phyloP scores from a whole-genome alignment of 2,797 vertebrate genomes.

The Toxotes lorentzi region DNA sequence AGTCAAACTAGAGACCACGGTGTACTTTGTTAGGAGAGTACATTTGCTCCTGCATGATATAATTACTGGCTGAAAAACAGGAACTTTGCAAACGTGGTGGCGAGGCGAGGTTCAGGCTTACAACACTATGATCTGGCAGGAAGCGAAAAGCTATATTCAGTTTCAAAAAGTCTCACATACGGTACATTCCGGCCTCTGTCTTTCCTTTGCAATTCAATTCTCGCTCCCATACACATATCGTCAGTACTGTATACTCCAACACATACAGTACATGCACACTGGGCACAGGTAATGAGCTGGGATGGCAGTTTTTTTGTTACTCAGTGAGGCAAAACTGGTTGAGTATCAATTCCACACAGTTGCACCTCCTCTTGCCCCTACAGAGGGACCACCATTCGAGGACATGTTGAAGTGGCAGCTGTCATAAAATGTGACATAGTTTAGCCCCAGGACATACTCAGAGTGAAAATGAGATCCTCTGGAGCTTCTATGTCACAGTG shows the following conservation, averaged over 20 bases:
- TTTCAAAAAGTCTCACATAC: conserved; percentile 5
- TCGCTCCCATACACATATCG: conserved; percentile 39
- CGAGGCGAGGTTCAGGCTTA: neutral
- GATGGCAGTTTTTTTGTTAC: conserved; percentile 71
- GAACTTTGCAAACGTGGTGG: neutral
- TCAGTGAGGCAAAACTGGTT: conserved; percentile 69
- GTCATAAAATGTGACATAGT: conserved; percentile 77
- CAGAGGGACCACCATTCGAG: conserved; percentile 68
- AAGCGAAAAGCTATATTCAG: neutral
- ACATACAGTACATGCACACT: conserved; percentile 33
- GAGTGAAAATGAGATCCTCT: conserved; percentile 77
- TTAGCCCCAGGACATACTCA: conserved; percentile 64
- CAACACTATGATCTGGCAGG: conserved; percentile 13
- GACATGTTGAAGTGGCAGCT: conserved; percentile 78
- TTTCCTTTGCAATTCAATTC: conserved; percentile 12
- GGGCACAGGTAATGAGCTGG: conserved; percentile 74
- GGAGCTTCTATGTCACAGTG: conserved; percentile 67
- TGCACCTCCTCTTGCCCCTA: conserved; percentile 60
- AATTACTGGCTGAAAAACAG: neutral
- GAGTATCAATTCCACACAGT: conserved; percentile 69
- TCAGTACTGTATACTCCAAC: conserved; percentile 1
- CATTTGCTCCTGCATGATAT: conserved; percentile 1
- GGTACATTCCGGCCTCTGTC: neutral
- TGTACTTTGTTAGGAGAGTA: neutral
- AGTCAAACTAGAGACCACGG: neutral